phyloP scores from a whole-genome alignment of 2,113 vertebrate genomes.

The Ptychochromis oligacanthus region DNA sequence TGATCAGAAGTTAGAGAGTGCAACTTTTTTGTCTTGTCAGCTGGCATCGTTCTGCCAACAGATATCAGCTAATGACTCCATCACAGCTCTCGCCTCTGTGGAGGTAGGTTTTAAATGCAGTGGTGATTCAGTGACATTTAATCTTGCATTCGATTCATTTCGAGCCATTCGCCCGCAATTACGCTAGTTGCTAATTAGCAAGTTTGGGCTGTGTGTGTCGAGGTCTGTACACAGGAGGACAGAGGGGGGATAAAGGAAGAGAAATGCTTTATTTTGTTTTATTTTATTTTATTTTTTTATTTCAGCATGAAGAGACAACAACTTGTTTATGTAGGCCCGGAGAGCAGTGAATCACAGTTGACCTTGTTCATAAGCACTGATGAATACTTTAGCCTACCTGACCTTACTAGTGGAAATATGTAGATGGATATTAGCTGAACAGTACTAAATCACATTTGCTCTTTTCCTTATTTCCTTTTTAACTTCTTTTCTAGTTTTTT shows the following conservation, averaged over 20 bases:
- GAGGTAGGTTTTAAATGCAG: not conserved
- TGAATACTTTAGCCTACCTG: not conserved
- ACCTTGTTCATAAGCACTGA: not conserved
- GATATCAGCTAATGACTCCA: not conserved
- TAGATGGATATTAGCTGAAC: not conserved
- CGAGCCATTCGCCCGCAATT: not conserved
- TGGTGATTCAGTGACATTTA: not conserved
- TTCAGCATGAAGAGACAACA: not conserved
- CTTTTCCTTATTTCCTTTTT: not conserved
- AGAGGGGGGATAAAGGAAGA: not conserved
- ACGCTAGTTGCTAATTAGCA: not conserved
- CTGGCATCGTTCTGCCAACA: not conserved
- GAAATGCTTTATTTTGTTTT: not conserved
- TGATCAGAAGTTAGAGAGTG: not conserved
- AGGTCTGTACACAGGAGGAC: not conserved
- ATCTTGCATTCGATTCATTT: not conserved
- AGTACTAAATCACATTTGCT: not conserved
- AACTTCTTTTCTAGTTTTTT: not conserved
- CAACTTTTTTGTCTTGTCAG: not conserved
- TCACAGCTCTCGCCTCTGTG: not conserved
- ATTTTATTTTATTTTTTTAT: too few species aligned
- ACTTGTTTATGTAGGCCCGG: not conserved
- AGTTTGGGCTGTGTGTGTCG: not conserved
- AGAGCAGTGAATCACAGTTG: not conserved
- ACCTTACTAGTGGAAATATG: not conserved